phyloP scores from a whole-genome alignment of 2,888 invertebrate species.

The Dasysyrphus tricinctus region DNA sequence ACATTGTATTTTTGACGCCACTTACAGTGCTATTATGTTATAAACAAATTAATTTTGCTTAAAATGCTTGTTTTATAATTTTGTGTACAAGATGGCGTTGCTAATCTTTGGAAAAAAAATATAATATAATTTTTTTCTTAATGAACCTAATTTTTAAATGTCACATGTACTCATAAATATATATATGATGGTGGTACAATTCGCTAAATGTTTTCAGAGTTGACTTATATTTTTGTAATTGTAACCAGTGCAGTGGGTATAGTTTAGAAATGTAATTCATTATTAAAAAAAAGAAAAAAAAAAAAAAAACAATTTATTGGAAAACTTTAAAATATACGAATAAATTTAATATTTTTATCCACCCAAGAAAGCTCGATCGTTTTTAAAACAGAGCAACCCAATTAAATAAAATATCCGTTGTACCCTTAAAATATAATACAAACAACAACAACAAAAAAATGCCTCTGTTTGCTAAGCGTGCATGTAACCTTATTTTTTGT shows the following conservation, averaged over 20 bases:
- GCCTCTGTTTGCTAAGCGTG: constrained; percentile 44
- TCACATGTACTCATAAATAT: constrained; percentile 16
- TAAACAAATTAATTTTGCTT: constrained; percentile 18
- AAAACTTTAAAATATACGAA: constrained; percentile 39
- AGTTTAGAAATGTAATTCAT: constrained; percentile 4
- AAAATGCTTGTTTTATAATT: constrained; percentile 25
- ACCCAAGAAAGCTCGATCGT: constrained; percentile 39
- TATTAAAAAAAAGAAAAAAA: neutral
- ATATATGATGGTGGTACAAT: constrained; percentile 13
- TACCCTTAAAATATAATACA: constrained; percentile 3
- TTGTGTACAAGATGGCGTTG: constrained; percentile 34
- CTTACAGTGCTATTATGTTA: constrained; percentile 13
- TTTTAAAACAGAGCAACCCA: constrained; percentile 25
- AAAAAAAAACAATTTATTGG: constrained; percentile 22
- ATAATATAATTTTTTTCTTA: constrained; percentile 1
- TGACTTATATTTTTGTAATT: constrained; percentile 7
- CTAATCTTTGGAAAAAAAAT: constrained; percentile 15
- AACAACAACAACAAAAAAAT: constrained; percentile 9
- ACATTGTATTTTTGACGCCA: constrained; percentile 34
- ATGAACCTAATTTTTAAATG: constrained; percentile 13
- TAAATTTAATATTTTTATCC: neutral
- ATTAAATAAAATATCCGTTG: constrained; percentile 17
- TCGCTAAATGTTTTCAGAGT: constrained; percentile 1
- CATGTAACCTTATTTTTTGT: constrained; percentile 35
- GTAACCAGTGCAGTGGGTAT: constrained; percentile 20